phyloP scores from a whole-genome alignment of 2,113 vertebrate species.

The Micromys minutus region DNA sequence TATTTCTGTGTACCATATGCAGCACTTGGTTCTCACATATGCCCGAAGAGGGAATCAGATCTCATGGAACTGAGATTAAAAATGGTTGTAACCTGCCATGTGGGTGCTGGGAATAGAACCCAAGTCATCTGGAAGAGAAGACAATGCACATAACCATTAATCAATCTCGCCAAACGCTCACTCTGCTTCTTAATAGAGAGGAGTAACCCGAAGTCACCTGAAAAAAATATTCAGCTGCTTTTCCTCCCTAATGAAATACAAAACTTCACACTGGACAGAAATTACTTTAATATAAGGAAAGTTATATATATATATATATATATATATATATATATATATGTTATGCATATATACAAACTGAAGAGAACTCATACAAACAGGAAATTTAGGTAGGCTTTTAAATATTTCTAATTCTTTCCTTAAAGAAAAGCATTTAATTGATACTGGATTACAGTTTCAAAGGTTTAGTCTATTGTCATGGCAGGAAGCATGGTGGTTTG shows the following conservation, averaged over 20 bases:
- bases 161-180: neutral
- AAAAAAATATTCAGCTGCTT: neutral
- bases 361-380: slow-evolving; percentile 5
- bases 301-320: neutral
- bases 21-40: neutral
- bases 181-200: neutral
- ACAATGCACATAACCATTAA: neutral
- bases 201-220: neutral
- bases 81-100: neutral
- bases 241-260: neutral
- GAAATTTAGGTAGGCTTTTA: neutral
- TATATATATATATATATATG: neutral
- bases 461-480: too few species aligned
- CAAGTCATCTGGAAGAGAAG: neutral
- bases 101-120: neutral
- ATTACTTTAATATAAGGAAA: neutral
- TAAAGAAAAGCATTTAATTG: too few species aligned
- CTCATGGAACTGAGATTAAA: neutral
- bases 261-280: slow-evolving; percentile 55
- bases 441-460: too few species aligned
- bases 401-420: neutral
- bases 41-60: neutral
- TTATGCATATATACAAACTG: neutral
- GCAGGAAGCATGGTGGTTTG: too few species aligned
- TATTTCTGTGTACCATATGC: neutral